These are phyloP conservation scores for Fratercula arctica DNA, from an alignment of 2,797 vertebrate species.

Conservation along the genomic window DNA sequence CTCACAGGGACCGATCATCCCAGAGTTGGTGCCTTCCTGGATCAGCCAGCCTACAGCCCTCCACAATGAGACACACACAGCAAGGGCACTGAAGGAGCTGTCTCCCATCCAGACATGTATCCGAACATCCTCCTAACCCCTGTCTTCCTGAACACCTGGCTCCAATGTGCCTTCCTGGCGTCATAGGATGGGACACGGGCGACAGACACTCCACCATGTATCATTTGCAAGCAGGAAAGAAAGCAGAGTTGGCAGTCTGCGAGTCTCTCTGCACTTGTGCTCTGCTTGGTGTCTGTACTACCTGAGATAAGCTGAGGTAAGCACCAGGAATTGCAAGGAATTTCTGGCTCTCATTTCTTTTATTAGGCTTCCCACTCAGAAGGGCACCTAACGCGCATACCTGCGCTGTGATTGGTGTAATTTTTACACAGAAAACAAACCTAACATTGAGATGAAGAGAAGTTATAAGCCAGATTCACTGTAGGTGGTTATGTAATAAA, in stretches of 20 bases:
- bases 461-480: not conserved
- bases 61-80: fast-evolving
- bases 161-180: not conserved
- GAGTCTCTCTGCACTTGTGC: not conserved
- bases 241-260: not conserved
- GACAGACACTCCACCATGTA: not conserved
- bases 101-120: not conserved
- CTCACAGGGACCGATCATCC: not conserved
- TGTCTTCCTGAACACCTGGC: not conserved
- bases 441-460: not conserved
- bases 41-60: not conserved
- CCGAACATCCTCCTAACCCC: not conserved
- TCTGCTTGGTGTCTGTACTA: not conserved
- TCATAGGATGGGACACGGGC: not conserved
- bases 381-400: not conserved
- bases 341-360: not conserved
- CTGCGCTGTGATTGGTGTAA: not conserved
- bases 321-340: not conserved
- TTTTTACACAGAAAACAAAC: not conserved
- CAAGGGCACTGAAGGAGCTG: not conserved
- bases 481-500: not conserved
- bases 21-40: not conserved
- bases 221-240: not conserved
- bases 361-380: not conserved
- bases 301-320: not conserved